A percentile compares a stretch with the other conserved stretches of the same genome.
These are phyloP conservation scores for Tachyglossus aculeatus DNA, from an alignment of 2,797 vertebrate genomes.

Conservation along the genomic window DNA sequence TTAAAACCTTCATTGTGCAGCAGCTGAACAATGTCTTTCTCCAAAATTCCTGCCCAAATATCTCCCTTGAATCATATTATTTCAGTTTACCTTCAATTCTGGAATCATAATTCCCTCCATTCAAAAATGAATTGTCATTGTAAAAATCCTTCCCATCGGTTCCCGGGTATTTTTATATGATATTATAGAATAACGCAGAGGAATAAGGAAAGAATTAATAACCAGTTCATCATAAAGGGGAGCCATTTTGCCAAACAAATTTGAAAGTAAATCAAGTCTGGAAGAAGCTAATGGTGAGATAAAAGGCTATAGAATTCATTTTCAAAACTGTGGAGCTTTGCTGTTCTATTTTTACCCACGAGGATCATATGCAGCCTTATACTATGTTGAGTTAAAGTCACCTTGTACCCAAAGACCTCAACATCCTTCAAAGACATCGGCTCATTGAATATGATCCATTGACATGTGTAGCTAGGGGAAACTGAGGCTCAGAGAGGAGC, in stretches of 20 bases:
- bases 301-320: neutral
- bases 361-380: neutral
- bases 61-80: conserved; percentile 33
- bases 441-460: too few species aligned
- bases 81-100: conserved; percentile 38
- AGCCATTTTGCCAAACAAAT: conserved; percentile 10
- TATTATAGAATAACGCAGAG: neutral
- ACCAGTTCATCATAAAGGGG: neutral
- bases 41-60: conserved; percentile 24
- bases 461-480: too few species aligned
- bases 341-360: neutral
- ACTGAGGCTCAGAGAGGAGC: too few species aligned
- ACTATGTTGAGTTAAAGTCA: too few species aligned
- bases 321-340: neutral
- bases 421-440: too few species aligned
- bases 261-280: conserved; percentile 19
- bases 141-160: conserved; percentile 7
- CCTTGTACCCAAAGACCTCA: too few species aligned
- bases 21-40: conserved; percentile 2
- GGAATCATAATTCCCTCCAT: conserved; percentile 19
- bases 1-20: conserved; percentile 5
- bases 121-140: conserved; percentile 15
- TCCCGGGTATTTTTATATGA: conserved; percentile 8
- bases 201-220: neutral
- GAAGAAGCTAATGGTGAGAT: neutral